Percentiles rank a stretch among this genome's conserved stretches.
Evolutionary conservation across 2,888 invertebrate species (phyloP).

Genomic region (Empis livida): DNA sequence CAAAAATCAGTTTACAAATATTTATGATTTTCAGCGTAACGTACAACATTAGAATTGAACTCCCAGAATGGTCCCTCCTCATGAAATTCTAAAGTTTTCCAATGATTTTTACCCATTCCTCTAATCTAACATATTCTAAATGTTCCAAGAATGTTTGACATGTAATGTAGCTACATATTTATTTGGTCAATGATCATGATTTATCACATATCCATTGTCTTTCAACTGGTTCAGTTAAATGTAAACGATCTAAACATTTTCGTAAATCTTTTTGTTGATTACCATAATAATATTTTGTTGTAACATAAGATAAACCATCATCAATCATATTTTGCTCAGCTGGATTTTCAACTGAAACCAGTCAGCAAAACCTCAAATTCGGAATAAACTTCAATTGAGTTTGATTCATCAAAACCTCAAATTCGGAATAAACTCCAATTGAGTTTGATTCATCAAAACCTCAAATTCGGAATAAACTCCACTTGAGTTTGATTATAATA

Average conservation of each 20-base stretch:
- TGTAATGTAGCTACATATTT: conserved; percentile 21
- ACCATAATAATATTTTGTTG: conserved; percentile 64
- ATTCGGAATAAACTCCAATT: too few species aligned
- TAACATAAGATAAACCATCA: conserved; percentile 65
- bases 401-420: too few species aligned
- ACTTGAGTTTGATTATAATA: conserved; percentile 59
- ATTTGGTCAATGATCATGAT: conserved; percentile 26
- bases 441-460: conserved; percentile 56
- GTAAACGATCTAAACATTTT: conserved; percentile 56
- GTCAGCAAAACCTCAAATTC: too few species aligned
- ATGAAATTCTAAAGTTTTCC: conserved; percentile 17
- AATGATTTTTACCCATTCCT: conserved; percentile 23
- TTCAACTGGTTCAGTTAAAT: conserved; percentile 54
- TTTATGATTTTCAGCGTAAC: background rate
- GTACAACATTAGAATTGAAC: background rate
- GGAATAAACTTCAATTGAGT: too few species aligned
- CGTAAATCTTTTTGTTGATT: conserved; percentile 58
- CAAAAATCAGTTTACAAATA: background rate
- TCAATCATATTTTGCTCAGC: conserved; percentile 66
- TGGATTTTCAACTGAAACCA: conserved; percentile 59
- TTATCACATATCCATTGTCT: conserved; percentile 59
- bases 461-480: conserved; percentile 54
- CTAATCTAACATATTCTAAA: conserved; percentile 23
- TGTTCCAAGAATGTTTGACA: conserved; percentile 25
- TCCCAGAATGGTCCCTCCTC: background rate